phyloP scores from a whole-genome alignment of 2,888 invertebrate species.

The Gymnocheta viridis region DNA sequence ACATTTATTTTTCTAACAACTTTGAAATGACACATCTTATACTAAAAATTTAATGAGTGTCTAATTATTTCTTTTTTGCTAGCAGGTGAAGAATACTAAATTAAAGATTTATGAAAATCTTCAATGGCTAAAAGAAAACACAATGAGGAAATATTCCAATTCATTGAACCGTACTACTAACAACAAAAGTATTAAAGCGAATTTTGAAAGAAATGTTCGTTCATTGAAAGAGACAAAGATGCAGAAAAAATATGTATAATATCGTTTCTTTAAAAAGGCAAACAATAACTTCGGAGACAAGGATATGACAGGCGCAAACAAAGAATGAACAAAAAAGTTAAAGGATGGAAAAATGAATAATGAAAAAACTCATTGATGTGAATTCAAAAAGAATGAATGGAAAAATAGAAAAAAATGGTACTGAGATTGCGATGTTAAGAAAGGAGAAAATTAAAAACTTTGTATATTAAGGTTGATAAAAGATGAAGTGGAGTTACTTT shows the following conservation, averaged over 20 bases:
- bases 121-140: constrained; percentile 54
- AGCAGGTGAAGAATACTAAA: constrained; percentile 18
- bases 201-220: constrained; percentile 20
- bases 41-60: constrained; percentile 1
- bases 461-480: neutral
- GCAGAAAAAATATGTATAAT: constrained; percentile 15
- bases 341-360: constrained; percentile 47
- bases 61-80: neutral
- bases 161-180: constrained; percentile 46
- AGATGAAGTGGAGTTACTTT: neutral
- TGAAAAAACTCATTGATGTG: constrained; percentile 63
- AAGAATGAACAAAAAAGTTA: constrained; percentile 4
- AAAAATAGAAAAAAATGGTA: neutral
- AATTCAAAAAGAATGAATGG: constrained; percentile 41
- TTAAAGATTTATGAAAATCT: constrained; percentile 57
- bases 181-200: constrained; percentile 59
- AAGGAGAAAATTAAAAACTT: constrained; percentile 36
- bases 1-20: too few relatives aligned
- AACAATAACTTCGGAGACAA: constrained; percentile 62
- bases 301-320: constrained; percentile 59
- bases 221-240: neutral
- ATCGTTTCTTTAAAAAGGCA: constrained; percentile 47
- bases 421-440: constrained; percentile 17
- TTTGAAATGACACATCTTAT: too few relatives aligned
- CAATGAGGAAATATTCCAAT: constrained; percentile 55